phyloP scores from a whole-genome alignment of 2,797 vertebrate species.

The Enteromius viviparus region DNA sequence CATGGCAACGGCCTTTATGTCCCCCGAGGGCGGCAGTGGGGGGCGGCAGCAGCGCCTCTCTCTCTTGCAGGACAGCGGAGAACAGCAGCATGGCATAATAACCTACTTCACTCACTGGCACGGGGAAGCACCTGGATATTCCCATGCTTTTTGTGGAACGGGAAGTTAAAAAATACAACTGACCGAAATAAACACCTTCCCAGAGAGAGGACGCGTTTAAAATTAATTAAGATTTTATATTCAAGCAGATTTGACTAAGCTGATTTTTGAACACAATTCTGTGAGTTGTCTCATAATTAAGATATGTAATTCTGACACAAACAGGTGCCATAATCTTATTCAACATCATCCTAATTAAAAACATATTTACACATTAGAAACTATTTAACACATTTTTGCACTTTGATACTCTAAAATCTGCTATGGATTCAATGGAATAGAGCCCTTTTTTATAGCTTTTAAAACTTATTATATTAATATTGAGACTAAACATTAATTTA shows the following conservation, averaged over 20 bases:
- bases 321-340: background rate
- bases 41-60: slow-evolving; percentile 61
- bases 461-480: background rate
- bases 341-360: background rate
- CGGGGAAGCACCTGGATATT: slow-evolving; percentile 11
- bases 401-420: background rate
- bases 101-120: slow-evolving; percentile 71
- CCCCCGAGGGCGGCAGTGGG: slow-evolving; percentile 55
- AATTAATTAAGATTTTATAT: background rate
- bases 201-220: background rate
- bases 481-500: background rate
- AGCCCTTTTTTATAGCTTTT: slow-evolving; percentile 21
- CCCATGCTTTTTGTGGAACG: background rate
- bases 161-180: background rate
- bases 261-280: background rate
- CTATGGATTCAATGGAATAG: slow-evolving; percentile 40
- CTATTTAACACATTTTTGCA: background rate
- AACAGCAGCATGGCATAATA: slow-evolving; percentile 78
- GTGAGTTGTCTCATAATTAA: background rate
- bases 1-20: slow-evolving; percentile 68
- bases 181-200: background rate
- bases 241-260: background rate
- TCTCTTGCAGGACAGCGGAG: slow-evolving; percentile 60
- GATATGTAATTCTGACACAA: background rate
- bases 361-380: too few relatives aligned